phyloP scores from a whole-genome alignment of 2,888 invertebrate genomes.

The Scrobipalpa costella region DNA sequence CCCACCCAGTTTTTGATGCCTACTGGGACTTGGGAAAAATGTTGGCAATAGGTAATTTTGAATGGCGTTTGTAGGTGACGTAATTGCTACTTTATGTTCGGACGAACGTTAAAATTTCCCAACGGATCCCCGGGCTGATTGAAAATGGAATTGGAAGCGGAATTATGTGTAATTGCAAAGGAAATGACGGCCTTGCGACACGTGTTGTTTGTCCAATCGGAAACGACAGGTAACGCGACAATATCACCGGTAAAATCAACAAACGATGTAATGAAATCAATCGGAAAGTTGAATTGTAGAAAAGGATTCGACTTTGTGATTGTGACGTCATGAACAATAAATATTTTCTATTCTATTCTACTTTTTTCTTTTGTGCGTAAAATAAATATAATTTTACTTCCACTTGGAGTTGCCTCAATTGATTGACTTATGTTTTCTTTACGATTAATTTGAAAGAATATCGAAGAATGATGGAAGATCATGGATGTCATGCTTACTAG shows the following conservation, averaged over 20 bases:
- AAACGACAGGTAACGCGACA: not conserved
- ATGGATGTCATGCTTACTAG: too few species aligned
- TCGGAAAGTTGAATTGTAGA: not conserved
- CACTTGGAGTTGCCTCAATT: too few species aligned
- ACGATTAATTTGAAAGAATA: too few species aligned
- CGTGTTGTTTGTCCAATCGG: slow-evolving; percentile 10
- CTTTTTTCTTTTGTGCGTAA: too few species aligned
- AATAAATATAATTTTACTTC: too few species aligned
- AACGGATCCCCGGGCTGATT: slow-evolving; percentile 41
- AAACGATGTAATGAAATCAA: not conserved
- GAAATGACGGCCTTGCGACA: slow-evolving; percentile 15
- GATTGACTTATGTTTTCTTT: too few species aligned
- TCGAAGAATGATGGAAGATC: too few species aligned
- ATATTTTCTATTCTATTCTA: too few species aligned
- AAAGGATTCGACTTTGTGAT: too few species aligned
- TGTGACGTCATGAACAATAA: too few species aligned
- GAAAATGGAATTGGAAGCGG: slow-evolving; percentile 42
- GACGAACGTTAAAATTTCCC: slow-evolving; percentile 37
- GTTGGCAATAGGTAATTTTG: slow-evolving; percentile 76
- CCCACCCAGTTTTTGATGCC: slow-evolving; percentile 76
- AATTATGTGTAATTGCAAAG: slow-evolving; percentile 28
- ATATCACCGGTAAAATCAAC: not conserved
- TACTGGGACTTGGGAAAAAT: slow-evolving; percentile 78
- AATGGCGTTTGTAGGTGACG: slow-evolving; percentile 68
- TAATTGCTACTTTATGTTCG: slow-evolving; percentile 71